phyloP scores from a whole-genome alignment of 2,888 invertebrate genomes.

The Tigriopus californicus region DNA sequence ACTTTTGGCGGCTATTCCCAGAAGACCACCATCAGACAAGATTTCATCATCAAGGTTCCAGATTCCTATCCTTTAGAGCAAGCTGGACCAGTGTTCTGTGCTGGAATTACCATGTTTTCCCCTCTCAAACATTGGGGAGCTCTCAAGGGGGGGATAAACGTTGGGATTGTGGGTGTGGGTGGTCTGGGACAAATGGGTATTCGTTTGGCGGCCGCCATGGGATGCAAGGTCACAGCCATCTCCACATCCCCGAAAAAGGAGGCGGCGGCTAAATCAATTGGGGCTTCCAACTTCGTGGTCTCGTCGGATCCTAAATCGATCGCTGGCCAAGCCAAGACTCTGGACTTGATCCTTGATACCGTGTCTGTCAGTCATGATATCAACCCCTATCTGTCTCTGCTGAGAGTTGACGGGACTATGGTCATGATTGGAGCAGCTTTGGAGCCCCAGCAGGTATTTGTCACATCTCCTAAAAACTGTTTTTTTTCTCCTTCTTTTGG shows the following conservation, averaged over 20 bases:
- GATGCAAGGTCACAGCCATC: not conserved
- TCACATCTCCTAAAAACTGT: too few species aligned
- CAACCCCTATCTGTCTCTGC: slow-evolving; percentile 4
- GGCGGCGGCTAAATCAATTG: not conserved
- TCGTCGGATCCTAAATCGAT: not conserved
- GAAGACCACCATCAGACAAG: not conserved
- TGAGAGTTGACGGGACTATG: slow-evolving; percentile 1
- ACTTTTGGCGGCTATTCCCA: slow-evolving; percentile 7
- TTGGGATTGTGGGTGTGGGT: slow-evolving; percentile 7
- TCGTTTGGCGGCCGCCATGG: slow-evolving; percentile 9
- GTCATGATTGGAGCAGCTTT: not conserved
- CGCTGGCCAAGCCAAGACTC: not conserved
- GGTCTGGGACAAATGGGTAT: slow-evolving; percentile 12
- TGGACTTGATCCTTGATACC: slow-evolving; percentile 11
- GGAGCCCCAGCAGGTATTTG: not conserved
- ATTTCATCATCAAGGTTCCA: slow-evolving; percentile 7
- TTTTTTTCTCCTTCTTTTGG: too few species aligned
- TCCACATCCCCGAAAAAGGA: not conserved
- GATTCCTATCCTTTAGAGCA: not conserved
- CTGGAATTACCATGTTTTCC: slow-evolving; percentile 15
- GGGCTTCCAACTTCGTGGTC: slow-evolving; percentile 1
- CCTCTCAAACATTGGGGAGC: slow-evolving; percentile 4
- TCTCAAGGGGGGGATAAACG: not conserved
- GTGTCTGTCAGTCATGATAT: not conserved
- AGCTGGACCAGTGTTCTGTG: slow-evolving; percentile 11